Conservation (phyloP, 2,113 vertebrate genomes). For the Aptenodytes forsteri region DNA sequence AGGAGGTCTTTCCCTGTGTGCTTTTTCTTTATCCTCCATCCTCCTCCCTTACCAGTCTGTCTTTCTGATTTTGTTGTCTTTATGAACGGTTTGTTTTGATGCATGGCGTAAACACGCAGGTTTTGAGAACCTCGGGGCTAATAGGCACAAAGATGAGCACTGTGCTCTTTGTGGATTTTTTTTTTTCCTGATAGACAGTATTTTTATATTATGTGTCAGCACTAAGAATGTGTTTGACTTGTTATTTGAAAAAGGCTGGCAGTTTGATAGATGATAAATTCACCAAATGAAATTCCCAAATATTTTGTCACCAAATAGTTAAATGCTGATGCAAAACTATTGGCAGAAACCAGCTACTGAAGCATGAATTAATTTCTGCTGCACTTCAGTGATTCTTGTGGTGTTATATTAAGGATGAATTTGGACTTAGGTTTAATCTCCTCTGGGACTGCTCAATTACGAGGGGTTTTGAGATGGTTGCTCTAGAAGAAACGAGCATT, state of each 20-base stretch:
- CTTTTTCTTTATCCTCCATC: background rate
- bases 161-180: background rate
- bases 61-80: background rate
- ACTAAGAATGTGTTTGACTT: background rate
- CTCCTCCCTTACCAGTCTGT: background rate
- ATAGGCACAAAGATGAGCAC: background rate
- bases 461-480: background rate
- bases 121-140: background rate
- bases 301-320: background rate
- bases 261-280: background rate
- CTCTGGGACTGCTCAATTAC: background rate
- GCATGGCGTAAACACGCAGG: background rate
- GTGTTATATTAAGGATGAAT: conserved; percentile 6
- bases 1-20: background rate
- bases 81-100: background rate
- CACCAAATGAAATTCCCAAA: background rate
- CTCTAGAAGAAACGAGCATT: background rate
- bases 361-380: conserved; percentile 21
- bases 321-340: background rate
- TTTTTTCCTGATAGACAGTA: background rate
- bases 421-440: conserved; percentile 14
- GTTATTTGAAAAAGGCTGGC: background rate
- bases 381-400: background rate
- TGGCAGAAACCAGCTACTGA: background rate
- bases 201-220: background rate